Base-by-base conservation (phyloP, 1,140 invertebrate genomes). In the Hyphantria cunea region DNA sequence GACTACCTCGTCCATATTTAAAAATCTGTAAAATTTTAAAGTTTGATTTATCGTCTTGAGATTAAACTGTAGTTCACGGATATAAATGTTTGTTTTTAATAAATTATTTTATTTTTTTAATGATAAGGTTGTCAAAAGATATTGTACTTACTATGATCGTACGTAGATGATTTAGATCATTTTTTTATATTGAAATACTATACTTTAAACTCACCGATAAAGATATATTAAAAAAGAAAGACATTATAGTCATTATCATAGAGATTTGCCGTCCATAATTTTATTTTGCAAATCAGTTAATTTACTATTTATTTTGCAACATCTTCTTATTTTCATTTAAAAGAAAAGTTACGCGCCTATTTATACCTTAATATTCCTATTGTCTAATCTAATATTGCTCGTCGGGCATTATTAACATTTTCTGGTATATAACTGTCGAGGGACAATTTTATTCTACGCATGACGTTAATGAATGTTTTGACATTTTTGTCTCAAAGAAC, bases 401-500 rank as follows among this genome's bases (percentile, higher is more conserved):
- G 45, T 69, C 74, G 78, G 78, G 80, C 80, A 85, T 87, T 81
- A 82, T 84, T 82, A 79, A 84, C 75, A 72, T 74, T 78, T 68
- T 74, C 71, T 65, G 72, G 73, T 84, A 74, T 73, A 55, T 49
- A 68, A 70, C 72, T 48, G 53, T 72, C n/a, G 37, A 59, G 76
- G 59, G 72, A 47, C 53, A 68, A 62, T 10, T 70, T 74, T 73
- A 62, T 66, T 72, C 68, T 64, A 67, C 63, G 59, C 47, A 66
- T 73, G 66, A 64, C 74, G 65, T 75, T 74, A 64, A 74, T 70
- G 58, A 78, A 55, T 80, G 80, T 76, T 87, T 89, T 73, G 80
- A 82, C 76, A 70, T 45, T 78, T 77, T 81, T 78, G 76, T 82
- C 78, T 81, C 72, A 84, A 89, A 81, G 69, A 84, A 83, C 75